Evolutionary conservation across 2,888 invertebrate genomes (phyloP).

Genomic region (Xylocampa areola): DNA sequence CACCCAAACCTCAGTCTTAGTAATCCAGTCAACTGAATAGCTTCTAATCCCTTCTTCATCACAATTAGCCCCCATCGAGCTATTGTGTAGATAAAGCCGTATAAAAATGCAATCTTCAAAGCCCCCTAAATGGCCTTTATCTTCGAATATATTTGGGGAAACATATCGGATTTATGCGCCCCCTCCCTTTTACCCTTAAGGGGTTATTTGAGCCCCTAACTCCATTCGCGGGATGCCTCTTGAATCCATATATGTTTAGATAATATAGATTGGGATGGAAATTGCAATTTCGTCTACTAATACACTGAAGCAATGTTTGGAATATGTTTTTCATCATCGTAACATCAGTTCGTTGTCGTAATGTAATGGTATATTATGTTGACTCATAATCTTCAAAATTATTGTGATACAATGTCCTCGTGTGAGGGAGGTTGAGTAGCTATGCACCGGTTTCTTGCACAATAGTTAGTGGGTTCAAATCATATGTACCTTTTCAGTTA

Average conservation of each 20-base stretch:
- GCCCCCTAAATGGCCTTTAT: constrained; percentile 42
- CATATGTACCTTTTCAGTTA: no score
- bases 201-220: constrained; percentile 46
- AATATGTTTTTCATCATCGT: no score
- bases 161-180: constrained; percentile 47
- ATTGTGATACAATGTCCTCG: no score
- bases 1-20: not conserved
- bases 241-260: constrained; percentile 26
- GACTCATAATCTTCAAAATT: no score
- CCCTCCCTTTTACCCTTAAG: constrained; percentile 37
- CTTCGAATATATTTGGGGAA: constrained; percentile 45
- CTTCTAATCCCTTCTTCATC: not conserved
- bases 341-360: no score
- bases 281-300: constrained; percentile 45
- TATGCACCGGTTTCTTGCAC: no score
- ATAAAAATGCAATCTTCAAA: constrained; percentile 47
- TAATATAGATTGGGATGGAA: constrained; percentile 42
- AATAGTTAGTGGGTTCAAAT: no score
- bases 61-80: constrained; percentile 30
- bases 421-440: no score
- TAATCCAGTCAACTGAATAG: not conserved
- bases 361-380: no score
- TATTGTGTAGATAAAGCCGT: constrained; percentile 19
- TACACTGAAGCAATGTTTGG: constrained; percentile 15
- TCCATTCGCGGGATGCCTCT: constrained; percentile 21